Evolutionary conservation across 2,888 invertebrate genomes (phyloP).

Genomic region (Harmothoe impar): DNA sequence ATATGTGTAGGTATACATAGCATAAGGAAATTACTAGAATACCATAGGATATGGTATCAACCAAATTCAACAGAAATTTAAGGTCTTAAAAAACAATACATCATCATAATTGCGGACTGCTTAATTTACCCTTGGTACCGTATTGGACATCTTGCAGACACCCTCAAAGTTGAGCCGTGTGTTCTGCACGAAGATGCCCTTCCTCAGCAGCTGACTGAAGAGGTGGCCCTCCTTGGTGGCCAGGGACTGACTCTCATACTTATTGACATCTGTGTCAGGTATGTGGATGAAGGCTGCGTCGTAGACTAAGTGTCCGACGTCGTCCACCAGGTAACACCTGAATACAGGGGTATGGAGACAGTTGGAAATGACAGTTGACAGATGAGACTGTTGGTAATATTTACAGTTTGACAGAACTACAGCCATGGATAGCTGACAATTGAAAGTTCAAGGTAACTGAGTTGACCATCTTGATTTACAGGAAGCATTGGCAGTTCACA

Average conservation of each 20-base stretch:
- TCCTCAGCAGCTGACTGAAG: conserved; percentile 61
- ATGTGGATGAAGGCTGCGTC: conserved; percentile 58
- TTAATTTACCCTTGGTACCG: conserved; percentile 17
- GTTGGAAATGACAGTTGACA: not conserved
- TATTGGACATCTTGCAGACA: conserved; percentile 62
- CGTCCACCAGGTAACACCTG: conserved; percentile 68
- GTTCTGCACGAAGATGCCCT: conserved; percentile 60
- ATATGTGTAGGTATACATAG: no score
- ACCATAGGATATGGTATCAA: no score
- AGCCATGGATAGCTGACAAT: no score
- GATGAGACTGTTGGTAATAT: no score
- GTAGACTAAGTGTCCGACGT: conserved; percentile 63
- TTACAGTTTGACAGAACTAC: no score
- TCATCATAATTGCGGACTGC: no score
- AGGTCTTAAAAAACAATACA: not conserved
- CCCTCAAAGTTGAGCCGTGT: conserved; percentile 64
- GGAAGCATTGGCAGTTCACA: no score
- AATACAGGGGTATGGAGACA: not conserved
- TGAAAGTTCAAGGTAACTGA: no score
- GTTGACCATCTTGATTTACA: no score
- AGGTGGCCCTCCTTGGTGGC: conserved; percentile 62
- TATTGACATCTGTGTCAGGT: conserved; percentile 7
- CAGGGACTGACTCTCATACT: conserved; percentile 60
- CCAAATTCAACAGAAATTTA: no score
- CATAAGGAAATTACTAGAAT: no score